These are phyloP conservation scores for Coptotermes formosanus DNA, from an alignment of 1,140 invertebrate genomes.

Conservation along the genomic window DNA sequence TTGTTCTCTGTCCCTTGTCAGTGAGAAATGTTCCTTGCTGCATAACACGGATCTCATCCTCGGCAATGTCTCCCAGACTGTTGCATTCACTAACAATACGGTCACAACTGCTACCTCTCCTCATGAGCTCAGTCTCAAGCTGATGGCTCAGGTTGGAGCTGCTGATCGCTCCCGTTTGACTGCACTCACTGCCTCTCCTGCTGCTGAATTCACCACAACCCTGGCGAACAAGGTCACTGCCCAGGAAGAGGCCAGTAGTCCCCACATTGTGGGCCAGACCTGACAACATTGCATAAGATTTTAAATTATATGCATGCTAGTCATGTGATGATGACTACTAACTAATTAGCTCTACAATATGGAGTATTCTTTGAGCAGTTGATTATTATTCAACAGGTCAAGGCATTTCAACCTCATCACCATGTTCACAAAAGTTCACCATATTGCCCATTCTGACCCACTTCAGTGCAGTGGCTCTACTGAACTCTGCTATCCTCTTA, in stretches of 20 bases:
- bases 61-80: slow-evolving; percentile 21
- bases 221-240: background rate
- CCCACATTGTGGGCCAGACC: background rate
- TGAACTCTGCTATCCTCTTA: too few species aligned
- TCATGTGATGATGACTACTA: too few species aligned
- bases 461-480: too few species aligned
- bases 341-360: too few species aligned
- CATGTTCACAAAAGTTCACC: too few species aligned
- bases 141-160: background rate
- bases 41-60: background rate
- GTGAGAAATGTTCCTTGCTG: background rate
- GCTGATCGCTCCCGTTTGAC: background rate
- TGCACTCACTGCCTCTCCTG: background rate
- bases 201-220: background rate
- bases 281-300: background rate
- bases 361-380: too few species aligned
- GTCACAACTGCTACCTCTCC: background rate
- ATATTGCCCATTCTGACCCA: too few species aligned
- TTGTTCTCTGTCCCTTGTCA: too few species aligned
- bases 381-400: too few species aligned
- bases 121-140: background rate
- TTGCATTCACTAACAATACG: background rate
- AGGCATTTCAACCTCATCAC: too few species aligned
- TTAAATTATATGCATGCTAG: too few species aligned
- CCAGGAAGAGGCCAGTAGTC: background rate